Evolutionary conservation across 2,888 invertebrate species (phyloP), one percentile per base, ranked within the genome.

Genomic region (Brachyptera putata): DNA sequence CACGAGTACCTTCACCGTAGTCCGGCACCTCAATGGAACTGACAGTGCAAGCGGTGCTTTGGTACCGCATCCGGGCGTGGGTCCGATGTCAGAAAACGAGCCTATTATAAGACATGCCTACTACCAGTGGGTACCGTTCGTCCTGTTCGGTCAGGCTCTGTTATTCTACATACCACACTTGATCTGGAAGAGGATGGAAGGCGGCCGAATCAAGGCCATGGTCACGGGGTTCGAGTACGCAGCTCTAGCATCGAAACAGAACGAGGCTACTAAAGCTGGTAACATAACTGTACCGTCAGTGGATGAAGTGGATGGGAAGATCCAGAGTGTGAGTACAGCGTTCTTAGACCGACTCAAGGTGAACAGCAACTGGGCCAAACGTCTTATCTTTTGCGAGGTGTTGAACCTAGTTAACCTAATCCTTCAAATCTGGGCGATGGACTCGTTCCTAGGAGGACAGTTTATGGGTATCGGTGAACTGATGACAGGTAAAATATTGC

Each of bases 91-190:
- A 1, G 66, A 67, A 9, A 66, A 64, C 22, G 67, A 67, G 3
- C 60, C 65, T 34, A 64, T 67, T 18, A 67, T 67, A 53, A 70
- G 73, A 64, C 75, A 75, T 65, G 73, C 71, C 43, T 76, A 76
- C 67, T 76, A 76, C 65, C 76, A 76, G 67, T 76, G 76, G 76
- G 75, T 76, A 36, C 73, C 73, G 53, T 73, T 76, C 64, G 71
- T 75, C 25, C 70, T 76, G 1, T 72, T 75, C 66, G 67, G 75
- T 39, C 75, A 76, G 66, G 73, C 74, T 7, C 64, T 74, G 14
- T 65, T 72, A 50, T 76, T 76, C 65, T 75, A 72, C 67, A 55
- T 72, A 13, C 74, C 75, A 3, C 68, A 72, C 14, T 72, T 71
- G 57, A 60, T 75, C 43, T 76, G 76, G 76, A 73, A 73, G 57